Conservation (phyloP, 2,888 invertebrate genomes). For the Rhagonycha fulva region DNA sequence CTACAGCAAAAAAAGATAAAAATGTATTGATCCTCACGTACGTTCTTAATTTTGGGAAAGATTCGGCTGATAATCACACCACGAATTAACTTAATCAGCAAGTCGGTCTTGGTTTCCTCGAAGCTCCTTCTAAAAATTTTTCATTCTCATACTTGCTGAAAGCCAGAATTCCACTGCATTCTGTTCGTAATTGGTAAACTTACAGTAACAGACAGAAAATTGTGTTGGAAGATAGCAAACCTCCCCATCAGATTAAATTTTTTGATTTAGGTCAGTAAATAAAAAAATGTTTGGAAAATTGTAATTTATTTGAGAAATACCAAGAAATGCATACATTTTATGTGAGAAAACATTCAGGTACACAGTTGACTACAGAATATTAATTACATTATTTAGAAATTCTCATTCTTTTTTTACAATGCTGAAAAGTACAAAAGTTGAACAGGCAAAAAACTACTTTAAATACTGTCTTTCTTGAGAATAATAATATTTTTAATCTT, state of each 20-base stretch:
- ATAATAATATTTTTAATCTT: too few species aligned
- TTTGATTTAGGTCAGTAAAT: neutral
- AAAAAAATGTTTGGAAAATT: neutral
- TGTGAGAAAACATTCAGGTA: neutral
- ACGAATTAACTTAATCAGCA: neutral
- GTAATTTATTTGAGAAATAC: neutral
- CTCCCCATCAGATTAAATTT: too few species aligned
- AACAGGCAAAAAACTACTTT: too few species aligned
- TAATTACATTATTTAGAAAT: too few species aligned
- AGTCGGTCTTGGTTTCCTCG: neutral
- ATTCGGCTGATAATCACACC: neutral
- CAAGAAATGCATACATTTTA: neutral
- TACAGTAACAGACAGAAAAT: neutral
- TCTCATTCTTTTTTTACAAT: too few species aligned
- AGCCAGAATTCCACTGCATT: neutral
- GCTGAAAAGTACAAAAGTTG: too few species aligned
- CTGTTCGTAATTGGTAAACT: neutral
- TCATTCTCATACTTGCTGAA: neutral
- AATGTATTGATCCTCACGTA: neutral
- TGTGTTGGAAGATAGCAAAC: neutral
- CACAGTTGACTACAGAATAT: neutral
- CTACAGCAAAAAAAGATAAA: neutral
- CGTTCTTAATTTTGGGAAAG: neutral
- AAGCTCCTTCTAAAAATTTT: neutral
- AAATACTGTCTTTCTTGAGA: too few species aligned